Percentiles rank a stretch among this genome's conserved stretches.
phyloP scores from a whole-genome alignment of 1,140 invertebrate species.

The Aradophagus sp. region DNA sequence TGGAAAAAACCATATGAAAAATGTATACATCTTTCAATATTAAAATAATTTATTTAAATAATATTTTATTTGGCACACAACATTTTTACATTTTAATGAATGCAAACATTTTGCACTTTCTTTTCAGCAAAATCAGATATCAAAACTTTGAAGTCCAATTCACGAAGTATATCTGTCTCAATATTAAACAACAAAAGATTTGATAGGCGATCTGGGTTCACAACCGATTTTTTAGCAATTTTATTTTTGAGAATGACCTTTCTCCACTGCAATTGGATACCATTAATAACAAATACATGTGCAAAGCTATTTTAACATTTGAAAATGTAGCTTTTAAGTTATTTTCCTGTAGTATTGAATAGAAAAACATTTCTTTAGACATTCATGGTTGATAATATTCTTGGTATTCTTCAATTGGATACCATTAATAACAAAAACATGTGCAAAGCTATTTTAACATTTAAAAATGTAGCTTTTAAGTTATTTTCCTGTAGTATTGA shows the following conservation, averaged over 20 bases:
- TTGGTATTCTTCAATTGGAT: constrained; percentile 4
- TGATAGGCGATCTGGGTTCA: constrained; percentile 2
- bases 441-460: constrained; percentile 9
- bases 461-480: too few species aligned
- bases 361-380: constrained; percentile 6
- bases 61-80: too few species aligned
- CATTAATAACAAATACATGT: constrained; percentile 14
- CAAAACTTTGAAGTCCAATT: constrained; percentile 1
- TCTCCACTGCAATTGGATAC: constrained; percentile 10
- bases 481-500: neutral
- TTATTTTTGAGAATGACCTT: too few species aligned
- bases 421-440: constrained; percentile 11
- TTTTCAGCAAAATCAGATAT: too few species aligned
- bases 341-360: neutral
- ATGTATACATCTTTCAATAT: too few species aligned
- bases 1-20: too few species aligned
- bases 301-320: too few species aligned
- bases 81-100: too few species aligned
- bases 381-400: neutral
- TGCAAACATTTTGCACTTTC: too few species aligned
- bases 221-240: constrained; percentile 7
- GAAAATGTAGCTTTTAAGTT: too few species aligned
- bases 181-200: constrained; percentile 1
- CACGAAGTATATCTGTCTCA: constrained; percentile 1
- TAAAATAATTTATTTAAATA: too few species aligned